Conservation (phyloP, 2,888 invertebrate genomes). For the Acrobasis consociella region DNA sequence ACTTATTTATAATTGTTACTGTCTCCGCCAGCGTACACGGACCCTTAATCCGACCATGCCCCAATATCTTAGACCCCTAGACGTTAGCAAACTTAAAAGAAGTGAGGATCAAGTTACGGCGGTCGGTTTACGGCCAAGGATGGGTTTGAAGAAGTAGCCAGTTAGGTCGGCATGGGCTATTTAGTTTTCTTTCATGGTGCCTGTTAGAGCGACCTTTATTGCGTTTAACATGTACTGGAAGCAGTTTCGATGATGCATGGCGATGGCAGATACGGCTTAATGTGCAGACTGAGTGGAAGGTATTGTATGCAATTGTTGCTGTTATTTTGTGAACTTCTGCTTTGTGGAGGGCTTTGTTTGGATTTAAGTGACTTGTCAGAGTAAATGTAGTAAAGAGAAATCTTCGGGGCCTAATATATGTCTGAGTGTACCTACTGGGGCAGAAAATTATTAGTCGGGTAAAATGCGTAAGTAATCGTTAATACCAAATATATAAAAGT, state of each 20-base stretch:
- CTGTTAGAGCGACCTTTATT: constrained; percentile 73
- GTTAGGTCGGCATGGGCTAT: constrained; percentile 76
- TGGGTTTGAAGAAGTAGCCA: constrained; percentile 54
- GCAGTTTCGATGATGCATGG: constrained; percentile 51
- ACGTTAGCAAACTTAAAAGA: constrained; percentile 28
- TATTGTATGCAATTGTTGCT: constrained; percentile 13
- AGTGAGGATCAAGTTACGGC: constrained; percentile 38
- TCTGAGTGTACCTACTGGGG: no score
- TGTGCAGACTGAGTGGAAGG: constrained; percentile 12
- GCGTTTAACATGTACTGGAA: constrained; percentile 51
- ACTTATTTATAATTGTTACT: constrained; percentile 80
- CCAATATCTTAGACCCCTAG: constrained; percentile 29
- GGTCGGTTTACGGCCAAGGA: constrained; percentile 47
- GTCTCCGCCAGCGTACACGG: constrained; percentile 52
- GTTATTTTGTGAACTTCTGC: constrained; percentile 10
- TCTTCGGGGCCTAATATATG: no score
- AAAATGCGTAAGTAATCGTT: no score
- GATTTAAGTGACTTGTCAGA: no score
- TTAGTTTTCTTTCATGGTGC: constrained; percentile 74
- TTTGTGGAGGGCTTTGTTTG: background rate
- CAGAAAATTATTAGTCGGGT: no score
- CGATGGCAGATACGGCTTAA: constrained; percentile 26
- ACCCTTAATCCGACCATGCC: constrained; percentile 41
- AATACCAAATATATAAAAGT: no score
- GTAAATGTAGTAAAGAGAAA: no score